Evolutionary conservation across 2,113 vertebrate species (phyloP).

Genomic region (Meleagris gallopavo): DNA sequence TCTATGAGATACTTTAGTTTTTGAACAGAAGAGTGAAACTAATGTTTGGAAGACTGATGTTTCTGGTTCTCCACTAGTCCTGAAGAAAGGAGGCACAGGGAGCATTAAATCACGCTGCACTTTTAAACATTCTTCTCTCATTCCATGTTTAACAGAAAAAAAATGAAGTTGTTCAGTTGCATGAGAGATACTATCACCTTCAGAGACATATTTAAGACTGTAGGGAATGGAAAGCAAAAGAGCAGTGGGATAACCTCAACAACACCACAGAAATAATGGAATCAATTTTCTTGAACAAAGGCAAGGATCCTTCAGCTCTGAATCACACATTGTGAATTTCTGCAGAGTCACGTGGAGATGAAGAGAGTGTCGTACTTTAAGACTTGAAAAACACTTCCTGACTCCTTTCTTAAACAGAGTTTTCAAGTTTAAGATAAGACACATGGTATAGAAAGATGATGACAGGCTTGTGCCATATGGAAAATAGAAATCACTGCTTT

Average conservation of each 20-base stretch:
- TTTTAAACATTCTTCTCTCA: background rate
- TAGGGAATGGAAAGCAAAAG: background rate
- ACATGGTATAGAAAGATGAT: background rate
- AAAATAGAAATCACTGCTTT: background rate
- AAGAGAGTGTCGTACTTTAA: background rate
- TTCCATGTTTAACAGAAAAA: slow-evolving; percentile 1
- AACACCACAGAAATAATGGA: slow-evolving; percentile 24
- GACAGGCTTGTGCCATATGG: background rate
- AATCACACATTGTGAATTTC: slow-evolving; percentile 49
- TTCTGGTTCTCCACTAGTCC: background rate
- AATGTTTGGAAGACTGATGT: background rate
- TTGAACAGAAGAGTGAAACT: background rate
- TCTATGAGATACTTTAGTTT: background rate
- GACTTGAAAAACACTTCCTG: background rate
- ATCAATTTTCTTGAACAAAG: slow-evolving; percentile 56
- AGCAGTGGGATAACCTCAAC: slow-evolving; percentile 9
- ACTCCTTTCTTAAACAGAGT: background rate
- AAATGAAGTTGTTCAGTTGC: slow-evolving; percentile 12
- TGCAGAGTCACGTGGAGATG: background rate
- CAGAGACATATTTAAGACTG: background rate
- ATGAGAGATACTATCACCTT: slow-evolving; percentile 27
- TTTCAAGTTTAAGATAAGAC: background rate
- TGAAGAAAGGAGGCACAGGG: background rate
- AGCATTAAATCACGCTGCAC: background rate
- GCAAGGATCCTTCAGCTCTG: slow-evolving; percentile 25